A percentile compares a stretch with the other conserved stretches of the same genome.
phyloP scores from a whole-genome alignment of 2,888 invertebrate genomes.

The Autographa pulchrina region DNA sequence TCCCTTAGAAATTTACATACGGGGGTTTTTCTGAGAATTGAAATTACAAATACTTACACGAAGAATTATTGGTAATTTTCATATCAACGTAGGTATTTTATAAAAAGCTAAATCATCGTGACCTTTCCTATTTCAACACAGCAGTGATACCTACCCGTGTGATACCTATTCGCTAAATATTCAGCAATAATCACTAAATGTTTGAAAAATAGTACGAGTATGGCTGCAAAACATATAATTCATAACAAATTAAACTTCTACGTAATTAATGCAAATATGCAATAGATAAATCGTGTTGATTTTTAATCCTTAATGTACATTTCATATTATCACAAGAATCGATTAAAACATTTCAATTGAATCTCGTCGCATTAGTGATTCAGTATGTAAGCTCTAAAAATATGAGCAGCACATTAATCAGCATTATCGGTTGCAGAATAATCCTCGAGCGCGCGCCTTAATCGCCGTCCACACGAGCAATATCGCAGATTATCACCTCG shows the following conservation, averaged over 20 bases:
- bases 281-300: no score
- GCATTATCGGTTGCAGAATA: neutral
- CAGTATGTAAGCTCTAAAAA: neutral
- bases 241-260: no score
- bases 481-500: neutral
- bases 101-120: no score
- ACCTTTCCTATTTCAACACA: no score
- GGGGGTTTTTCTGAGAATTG: neutral
- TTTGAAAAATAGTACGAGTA: no score
- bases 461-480: neutral
- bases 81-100: no score
- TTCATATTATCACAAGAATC: neutral
- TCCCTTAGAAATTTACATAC: slow-evolving; percentile 20
- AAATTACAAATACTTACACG: neutral
- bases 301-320: neutral
- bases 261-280: no score
- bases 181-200: no score
- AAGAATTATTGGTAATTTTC: neutral
- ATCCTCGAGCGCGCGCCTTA: neutral
- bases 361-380: neutral
- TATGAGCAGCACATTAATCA: neutral
- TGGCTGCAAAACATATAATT: no score
- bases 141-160: no score
- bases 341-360: neutral
- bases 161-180: no score